Evolutionary conservation across 2,888 invertebrate species (phyloP).

Genomic region (Dorcus parallelipipedus): DNA sequence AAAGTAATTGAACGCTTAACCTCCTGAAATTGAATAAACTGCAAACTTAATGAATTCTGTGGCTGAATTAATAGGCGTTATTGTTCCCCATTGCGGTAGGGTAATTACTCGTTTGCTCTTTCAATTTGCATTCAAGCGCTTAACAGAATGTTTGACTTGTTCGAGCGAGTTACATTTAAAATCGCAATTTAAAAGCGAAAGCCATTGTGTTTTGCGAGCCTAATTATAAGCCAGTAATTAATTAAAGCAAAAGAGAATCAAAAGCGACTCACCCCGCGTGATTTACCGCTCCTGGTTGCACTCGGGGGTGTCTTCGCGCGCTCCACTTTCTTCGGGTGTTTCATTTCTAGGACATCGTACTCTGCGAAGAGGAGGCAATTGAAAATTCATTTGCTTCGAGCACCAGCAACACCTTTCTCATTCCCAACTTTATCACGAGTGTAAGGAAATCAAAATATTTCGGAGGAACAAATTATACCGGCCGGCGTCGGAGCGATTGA

Average conservation of each 20-base stretch:
- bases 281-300: not conserved
- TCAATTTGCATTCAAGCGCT: too few species aligned
- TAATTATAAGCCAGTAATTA: too few species aligned
- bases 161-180: too few species aligned
- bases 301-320: not conserved
- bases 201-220: too few species aligned
- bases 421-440: slow-evolving; percentile 15
- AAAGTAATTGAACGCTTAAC: too few species aligned
- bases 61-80: too few species aligned
- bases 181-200: too few species aligned
- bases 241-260: not conserved
- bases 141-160: too few species aligned
- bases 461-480: not conserved
- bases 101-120: too few species aligned
- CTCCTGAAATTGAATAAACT: too few species aligned
- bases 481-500: not conserved
- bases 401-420: slow-evolving; percentile 12
- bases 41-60: too few species aligned
- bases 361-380: not conserved
- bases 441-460: slow-evolving; percentile 13
- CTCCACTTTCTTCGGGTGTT: slow-evolving; percentile 4
- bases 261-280: not conserved
- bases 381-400: slow-evolving; percentile 1
- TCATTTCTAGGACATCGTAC: slow-evolving; percentile 4
- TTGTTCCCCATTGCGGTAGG: too few species aligned